Conservation (phyloP, 2,888 invertebrate genomes). For the Philonicus albiceps region DNA sequence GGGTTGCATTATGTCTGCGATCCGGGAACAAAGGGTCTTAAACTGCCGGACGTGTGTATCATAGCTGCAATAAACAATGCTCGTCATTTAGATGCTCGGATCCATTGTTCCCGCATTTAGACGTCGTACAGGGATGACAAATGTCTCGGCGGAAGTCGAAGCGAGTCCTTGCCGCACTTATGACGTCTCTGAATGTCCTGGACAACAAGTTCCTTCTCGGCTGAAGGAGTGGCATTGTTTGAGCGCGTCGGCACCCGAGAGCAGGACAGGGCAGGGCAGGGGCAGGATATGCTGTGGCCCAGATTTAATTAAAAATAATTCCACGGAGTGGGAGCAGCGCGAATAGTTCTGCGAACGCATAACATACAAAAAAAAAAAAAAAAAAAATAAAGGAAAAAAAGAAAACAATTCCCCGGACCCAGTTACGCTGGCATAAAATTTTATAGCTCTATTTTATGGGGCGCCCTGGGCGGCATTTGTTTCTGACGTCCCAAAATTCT, state of each 20-base stretch:
- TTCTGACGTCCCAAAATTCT: constrained; percentile 31
- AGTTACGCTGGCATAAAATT: constrained; percentile 37
- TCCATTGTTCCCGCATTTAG: constrained; percentile 26
- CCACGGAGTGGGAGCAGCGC: neutral
- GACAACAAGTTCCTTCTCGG: neutral
- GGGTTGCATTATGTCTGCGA: constrained; percentile 21
- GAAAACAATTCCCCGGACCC: neutral
- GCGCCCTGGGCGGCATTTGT: constrained; percentile 25
- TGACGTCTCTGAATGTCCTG: neutral
- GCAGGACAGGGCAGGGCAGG: neutral
- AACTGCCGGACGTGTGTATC: constrained; percentile 35
- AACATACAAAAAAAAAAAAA: neutral
- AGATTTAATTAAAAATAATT: constrained; percentile 37
- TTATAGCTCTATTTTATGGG: constrained; percentile 32
- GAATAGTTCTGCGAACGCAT: neutral
- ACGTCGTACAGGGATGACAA: constrained; percentile 25
- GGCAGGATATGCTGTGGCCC: neutral
- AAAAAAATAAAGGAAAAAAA: neutral
- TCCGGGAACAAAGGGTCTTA: constrained; percentile 24
- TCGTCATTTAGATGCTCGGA: constrained; percentile 26
- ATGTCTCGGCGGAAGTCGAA: constrained; percentile 30
- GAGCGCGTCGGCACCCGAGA: neutral
- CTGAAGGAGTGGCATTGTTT: neutral
- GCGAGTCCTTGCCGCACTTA: constrained; percentile 23
- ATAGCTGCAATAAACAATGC: constrained; percentile 35